Base-by-base conservation (phyloP, 1,140 invertebrate species). In the Solen grandis region DNA sequence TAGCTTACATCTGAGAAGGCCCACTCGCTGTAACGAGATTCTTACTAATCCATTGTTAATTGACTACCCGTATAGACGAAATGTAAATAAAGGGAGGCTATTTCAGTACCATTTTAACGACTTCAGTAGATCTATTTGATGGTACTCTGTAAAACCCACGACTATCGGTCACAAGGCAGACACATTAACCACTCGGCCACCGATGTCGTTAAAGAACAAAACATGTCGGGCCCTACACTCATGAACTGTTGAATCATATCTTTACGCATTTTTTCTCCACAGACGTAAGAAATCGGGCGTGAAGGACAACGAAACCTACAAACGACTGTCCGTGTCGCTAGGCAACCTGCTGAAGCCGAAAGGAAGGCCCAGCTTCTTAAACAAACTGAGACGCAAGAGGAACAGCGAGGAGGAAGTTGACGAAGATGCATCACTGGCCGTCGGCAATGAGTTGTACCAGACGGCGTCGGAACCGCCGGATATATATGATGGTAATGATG, bases 251-350 rank as follows among this genome's bases (percentile, higher is more conserved):
- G 41, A 46, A 8, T 46, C 41, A 46, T 10, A 10, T 46, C 41
- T 46, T 46, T 46, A 46, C 19, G 8, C 41, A 8, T 10, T 8
- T 8, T 8, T 19, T 46, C 41, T 8, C 8, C 41, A 19, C 19
- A 10, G 8, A 8, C 8, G 19, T 8, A 8, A 46, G 8, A 19
- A 19, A 10, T 46, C 41, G 41, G 41, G 19, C 41, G 8, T 19
- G 8, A 19, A 8, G 8, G 19, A 10, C 19, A 19, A 46, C 19
- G 8, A 46, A 10, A 46, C 19, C 8, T 69, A 78, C 65, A 78
- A 78, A 25, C 50, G 65, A 8, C 50, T 78, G 13, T 78, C 75
- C 31, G 29, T 29, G n/a, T 68, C 75, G n/a, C 31, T 78, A 13
- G 50, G 29, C 22, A 46, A 8, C n/a, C 68, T 78, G 75, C 41